Conservation (phyloP, 2,888 invertebrate species). For the Vanessa cardui region DNA sequence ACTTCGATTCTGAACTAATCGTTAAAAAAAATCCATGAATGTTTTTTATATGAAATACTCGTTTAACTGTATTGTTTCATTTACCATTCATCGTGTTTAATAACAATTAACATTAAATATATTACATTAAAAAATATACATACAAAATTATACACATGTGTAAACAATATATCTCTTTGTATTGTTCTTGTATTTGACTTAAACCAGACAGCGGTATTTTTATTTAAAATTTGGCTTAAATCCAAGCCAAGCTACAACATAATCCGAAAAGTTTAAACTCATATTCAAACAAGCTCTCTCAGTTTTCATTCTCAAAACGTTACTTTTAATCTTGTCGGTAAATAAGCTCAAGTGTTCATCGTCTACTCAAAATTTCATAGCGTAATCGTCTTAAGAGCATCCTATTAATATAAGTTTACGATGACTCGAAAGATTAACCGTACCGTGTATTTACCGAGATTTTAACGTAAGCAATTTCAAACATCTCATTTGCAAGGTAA, state of each 20-base stretch:
- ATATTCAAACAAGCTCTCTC: slow-evolving; percentile 14
- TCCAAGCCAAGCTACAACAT: slow-evolving; percentile 3
- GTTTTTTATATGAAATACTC: too few relatives aligned
- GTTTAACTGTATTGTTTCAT: too few relatives aligned
- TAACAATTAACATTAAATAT: too few relatives aligned
- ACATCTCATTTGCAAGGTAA: slow-evolving; percentile 22
- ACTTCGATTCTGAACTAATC: too few relatives aligned
- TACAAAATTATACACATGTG: too few relatives aligned
- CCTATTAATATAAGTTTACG: slow-evolving; percentile 34
- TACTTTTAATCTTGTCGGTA: slow-evolving; percentile 31
- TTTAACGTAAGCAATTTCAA: slow-evolving; percentile 18
- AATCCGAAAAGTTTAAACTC: slow-evolving; percentile 17
- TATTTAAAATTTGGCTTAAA: slow-evolving; percentile 11
- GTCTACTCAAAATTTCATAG: slow-evolving; percentile 33
- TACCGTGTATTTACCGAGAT: slow-evolving; percentile 14
- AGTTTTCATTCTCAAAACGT: slow-evolving; percentile 28
- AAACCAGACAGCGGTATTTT: background rate
- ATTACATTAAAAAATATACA: too few relatives aligned
- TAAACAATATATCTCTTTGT: too few relatives aligned
- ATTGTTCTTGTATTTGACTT: too few relatives aligned
- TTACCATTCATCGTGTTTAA: too few relatives aligned
- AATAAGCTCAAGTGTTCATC: slow-evolving; percentile 30
- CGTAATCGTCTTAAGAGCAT: slow-evolving; percentile 33
- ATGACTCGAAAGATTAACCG: slow-evolving; percentile 29
- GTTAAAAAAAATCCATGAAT: too few relatives aligned